Percentiles rank a stretch among this genome's conserved stretches.
Evolutionary conservation across 2,797 vertebrate species (phyloP).

Genomic region (Psittacula echo): DNA sequence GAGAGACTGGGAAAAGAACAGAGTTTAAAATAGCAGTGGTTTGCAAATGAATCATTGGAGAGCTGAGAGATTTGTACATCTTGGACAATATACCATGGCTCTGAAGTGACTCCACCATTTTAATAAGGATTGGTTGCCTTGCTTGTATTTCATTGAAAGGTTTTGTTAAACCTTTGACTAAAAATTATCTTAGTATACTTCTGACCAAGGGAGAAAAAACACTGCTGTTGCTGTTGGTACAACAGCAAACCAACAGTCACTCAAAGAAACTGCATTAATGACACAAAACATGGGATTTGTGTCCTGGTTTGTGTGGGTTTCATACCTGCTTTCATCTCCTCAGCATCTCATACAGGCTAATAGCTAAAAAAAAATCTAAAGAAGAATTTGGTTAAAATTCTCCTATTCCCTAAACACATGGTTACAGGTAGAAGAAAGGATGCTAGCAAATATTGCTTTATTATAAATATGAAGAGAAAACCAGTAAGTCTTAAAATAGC

Average conservation of each 20-base stretch:
- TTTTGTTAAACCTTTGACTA: not conserved
- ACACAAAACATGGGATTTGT: not conserved
- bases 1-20: not conserved
- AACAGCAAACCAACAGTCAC: not conserved
- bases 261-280: not conserved
- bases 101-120: not conserved
- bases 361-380: not conserved
- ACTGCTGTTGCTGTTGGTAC: not conserved
- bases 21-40: conserved; percentile 20
- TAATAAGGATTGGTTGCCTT: not conserved
- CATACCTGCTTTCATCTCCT: not conserved
- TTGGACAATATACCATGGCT: not conserved
- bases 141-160: not conserved
- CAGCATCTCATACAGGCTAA: not conserved
- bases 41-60: conserved; percentile 1
- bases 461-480: not conserved
- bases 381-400: not conserved
- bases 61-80: not conserved
- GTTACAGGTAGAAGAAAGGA: not conserved
- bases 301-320: not conserved
- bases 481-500: not conserved
- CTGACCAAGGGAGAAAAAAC: not conserved
- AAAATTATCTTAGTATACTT: not conserved
- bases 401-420: accelerated
- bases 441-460: not conserved